Conservation (phyloP, 2,113 vertebrate species). For the Cnemophilus loriae region DNA sequence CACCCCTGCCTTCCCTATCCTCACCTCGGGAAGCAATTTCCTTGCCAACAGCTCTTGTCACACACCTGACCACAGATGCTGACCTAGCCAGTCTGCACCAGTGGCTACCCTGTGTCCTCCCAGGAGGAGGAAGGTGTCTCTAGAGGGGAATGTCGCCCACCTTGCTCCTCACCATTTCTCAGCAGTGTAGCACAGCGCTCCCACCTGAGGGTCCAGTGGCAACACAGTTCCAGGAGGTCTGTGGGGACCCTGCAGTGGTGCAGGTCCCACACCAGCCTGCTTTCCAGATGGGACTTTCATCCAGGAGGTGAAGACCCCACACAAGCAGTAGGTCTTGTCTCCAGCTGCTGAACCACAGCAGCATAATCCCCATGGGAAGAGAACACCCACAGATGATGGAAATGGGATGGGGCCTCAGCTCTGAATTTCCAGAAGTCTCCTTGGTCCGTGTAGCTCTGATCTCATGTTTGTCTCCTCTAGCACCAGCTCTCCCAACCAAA, state of each 20-base stretch:
- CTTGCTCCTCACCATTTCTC: neutral
- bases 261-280: neutral
- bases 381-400: neutral
- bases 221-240: neutral
- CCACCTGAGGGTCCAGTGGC: too few relatives aligned
- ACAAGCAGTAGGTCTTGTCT: neutral
- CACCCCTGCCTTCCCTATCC: neutral
- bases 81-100: neutral
- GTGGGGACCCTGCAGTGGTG: neutral
- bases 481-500: neutral
- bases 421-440: neutral
- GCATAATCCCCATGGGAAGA: rapidly evolving
- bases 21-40: neutral
- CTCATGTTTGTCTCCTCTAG: neutral
- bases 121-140: neutral
- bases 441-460: neutral
- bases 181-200: neutral
- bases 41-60: neutral
- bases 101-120: neutral
- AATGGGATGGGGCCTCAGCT: neutral
- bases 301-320: neutral
- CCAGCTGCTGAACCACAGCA: neutral
- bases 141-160: neutral
- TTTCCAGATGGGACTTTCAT: neutral
- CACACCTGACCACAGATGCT: neutral